A percentile compares a stretch with the other conserved stretches of the same genome.
phyloP scores from a whole-genome alignment of 2,888 invertebrate genomes.

The Cataglyphis cursor region DNA sequence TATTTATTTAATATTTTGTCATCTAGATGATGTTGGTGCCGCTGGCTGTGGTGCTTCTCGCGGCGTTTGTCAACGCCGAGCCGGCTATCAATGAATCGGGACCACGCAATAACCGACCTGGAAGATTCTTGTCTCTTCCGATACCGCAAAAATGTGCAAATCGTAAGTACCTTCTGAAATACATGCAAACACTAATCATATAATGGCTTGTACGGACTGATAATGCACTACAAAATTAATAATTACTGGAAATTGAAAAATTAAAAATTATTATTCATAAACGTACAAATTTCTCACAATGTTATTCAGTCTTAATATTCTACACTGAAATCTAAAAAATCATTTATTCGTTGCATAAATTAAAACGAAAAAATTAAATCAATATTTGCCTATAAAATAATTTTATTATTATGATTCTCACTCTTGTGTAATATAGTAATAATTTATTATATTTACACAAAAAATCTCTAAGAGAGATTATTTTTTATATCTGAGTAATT shows the following conservation, averaged over 20 bases:
- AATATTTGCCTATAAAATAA: neutral
- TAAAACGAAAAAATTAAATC: neutral
- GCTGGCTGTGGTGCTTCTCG: slow-evolving; percentile 89
- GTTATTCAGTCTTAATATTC: neutral
- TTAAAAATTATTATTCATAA: neutral
- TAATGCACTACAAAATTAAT: neutral
- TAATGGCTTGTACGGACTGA: neutral
- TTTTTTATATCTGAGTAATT: neutral
- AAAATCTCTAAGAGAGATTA: neutral
- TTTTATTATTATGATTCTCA: neutral
- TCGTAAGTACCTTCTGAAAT: slow-evolving; percentile 90
- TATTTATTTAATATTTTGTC: neutral
- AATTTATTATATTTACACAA: neutral
- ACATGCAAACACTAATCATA: neutral
- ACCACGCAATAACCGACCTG: slow-evolving; percentile 92
- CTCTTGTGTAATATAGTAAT: neutral
- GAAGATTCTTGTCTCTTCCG: slow-evolving; percentile 94
- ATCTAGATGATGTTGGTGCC: slow-evolving; percentile 92
- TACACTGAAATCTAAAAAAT: neutral
- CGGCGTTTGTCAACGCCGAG: slow-evolving; percentile 86
- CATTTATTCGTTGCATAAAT: neutral
- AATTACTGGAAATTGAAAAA: neutral
- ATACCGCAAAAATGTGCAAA: slow-evolving; percentile 93
- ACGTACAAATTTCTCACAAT: neutral
- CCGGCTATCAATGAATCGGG: slow-evolving; percentile 88